Base-by-base conservation (phyloP, 2,888 invertebrate species). In the Phania funesta region DNA sequence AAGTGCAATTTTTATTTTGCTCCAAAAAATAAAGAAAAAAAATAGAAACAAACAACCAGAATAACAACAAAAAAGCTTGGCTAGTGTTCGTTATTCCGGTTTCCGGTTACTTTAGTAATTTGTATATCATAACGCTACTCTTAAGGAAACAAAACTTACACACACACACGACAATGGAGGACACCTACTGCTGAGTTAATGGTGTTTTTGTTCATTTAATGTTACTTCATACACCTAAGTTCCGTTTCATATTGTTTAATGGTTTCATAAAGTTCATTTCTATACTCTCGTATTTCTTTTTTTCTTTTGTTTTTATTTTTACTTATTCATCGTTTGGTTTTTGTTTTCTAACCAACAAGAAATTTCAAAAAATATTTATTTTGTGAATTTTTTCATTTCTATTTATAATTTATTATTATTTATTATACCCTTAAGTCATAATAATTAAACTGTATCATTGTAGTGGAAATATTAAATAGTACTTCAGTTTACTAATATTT, bases 391-490 rank as follows among this genome's bases (percentile, higher is more conserved):
- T 20, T 26, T 38, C 29, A 24, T 62, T 44, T 65, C 38, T 35
- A 4, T 18, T 20, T 8, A 54, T 77, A 54, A 65, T 77, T 70
- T 73, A 68, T 82, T 73, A 68, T 82, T 44, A 74, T 78, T 78
- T 82, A 74, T 74, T 78, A 64, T 82, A 58, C 78, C 81, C 74
- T 64, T 22, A 70, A 74, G 78, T 74, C 81, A 68, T 74, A 78
- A 58, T 68, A 82, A 82, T 74, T 82, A 82, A 70, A 82, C 41
- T 54, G 64, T 77, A 82, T 73, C 73, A 74, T 52, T 78, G 74
- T 78, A 81, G 62, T 52, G 26, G 18, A 71, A 76, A 58, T 62
- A 8, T 44, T 44, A 46, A 52, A 54, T 60, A n/a, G n/a, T n/a
- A 52, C 41, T 64, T 50, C 16, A 70, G 58, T 48, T 64, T 60